phyloP scores from a whole-genome alignment of 2,888 invertebrate genomes.

The Dascillus cervinus region DNA sequence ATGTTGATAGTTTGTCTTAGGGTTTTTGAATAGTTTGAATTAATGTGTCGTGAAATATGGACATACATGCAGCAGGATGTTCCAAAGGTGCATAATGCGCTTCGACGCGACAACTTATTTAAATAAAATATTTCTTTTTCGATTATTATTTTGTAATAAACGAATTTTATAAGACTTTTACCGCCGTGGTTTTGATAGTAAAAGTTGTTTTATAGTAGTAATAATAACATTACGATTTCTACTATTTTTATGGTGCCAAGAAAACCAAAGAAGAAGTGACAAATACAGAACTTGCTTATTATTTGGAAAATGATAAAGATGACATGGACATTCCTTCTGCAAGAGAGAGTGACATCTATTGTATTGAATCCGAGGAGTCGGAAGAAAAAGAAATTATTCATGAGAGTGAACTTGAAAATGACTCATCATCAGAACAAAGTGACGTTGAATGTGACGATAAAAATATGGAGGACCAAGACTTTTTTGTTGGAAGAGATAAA shows the following conservation, averaged over 20 bases:
- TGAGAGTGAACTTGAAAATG: too few species aligned
- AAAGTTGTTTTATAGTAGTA: too few species aligned
- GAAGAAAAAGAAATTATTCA: conserved; percentile 6
- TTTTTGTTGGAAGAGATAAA: too few species aligned
- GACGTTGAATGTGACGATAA: too few species aligned
- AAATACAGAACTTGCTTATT: conserved; percentile 4
- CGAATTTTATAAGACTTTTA: neutral
- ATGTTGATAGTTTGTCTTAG: neutral
- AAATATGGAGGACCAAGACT: too few species aligned
- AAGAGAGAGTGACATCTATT: conserved; percentile 3
- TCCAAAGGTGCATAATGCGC: conserved; percentile 3
- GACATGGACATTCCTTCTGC: conserved; percentile 2
- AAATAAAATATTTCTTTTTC: conserved; percentile 2
- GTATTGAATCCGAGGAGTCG: conserved; percentile 2
- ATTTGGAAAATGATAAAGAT: too few species aligned
- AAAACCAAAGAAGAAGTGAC: conserved; percentile 3
- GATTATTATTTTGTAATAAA: neutral
- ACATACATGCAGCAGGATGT: conserved; percentile 2
- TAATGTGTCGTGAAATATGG: conserved; percentile 1
- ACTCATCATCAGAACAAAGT: conserved; percentile 8
- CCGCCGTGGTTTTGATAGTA: too few species aligned
- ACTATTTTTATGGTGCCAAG: conserved; percentile 1
- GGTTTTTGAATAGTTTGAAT: conserved; percentile 1
- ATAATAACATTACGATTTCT: conserved; percentile 1
- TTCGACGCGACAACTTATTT: conserved; percentile 2